Base-by-base conservation (phyloP, 2,888 invertebrate species). In the Pycnomerus fuliginosus region DNA sequence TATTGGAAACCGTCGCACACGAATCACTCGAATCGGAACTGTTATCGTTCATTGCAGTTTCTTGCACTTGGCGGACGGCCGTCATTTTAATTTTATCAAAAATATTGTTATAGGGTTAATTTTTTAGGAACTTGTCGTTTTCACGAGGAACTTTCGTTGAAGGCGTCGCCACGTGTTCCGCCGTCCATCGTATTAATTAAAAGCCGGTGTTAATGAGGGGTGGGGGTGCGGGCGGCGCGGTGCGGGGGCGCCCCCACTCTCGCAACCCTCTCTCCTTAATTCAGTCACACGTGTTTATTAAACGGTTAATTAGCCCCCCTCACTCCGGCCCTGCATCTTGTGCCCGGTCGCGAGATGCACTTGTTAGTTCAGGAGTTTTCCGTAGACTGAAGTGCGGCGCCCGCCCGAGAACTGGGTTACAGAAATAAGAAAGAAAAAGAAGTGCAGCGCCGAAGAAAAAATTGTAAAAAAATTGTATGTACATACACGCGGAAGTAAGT, bases 401-500 rank as follows among this genome's bases (percentile, higher is more conserved):
- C 64, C 64, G 65, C 60, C 48, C 47, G 54, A 66, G 71, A 71
- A 71, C 68, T 71, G 66, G 71, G 71, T 71, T 71, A 71, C 66
- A 60, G 69, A 66, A 70, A 70, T 71, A 71, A 71, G 70, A 71
- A 71, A 69, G 71, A 70, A 71, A 69, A 71, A 55, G 53, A 55
- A 54, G 52, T 48, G 56, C 52, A 44, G 49, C 55, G 37, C 41
- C 49, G 53, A 48, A 51, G 40, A 44, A 46, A 44, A 45, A 48
- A 47, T 65, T 63, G 61, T 62, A 65, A 69, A 69, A 70, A 71
- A 71, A 70, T 37, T 69, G 68, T 69, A 71, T 71, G 69, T 71
- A 72, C 71, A 71, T 71, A 71, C 65, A 72, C 68, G 71, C 64
- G 69, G 72, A 71, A 72, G 68, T 66, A 65, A 71, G 72, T 71